phyloP scores from a whole-genome alignment of 2,113 vertebrate species.

The Sorex fumeus region DNA sequence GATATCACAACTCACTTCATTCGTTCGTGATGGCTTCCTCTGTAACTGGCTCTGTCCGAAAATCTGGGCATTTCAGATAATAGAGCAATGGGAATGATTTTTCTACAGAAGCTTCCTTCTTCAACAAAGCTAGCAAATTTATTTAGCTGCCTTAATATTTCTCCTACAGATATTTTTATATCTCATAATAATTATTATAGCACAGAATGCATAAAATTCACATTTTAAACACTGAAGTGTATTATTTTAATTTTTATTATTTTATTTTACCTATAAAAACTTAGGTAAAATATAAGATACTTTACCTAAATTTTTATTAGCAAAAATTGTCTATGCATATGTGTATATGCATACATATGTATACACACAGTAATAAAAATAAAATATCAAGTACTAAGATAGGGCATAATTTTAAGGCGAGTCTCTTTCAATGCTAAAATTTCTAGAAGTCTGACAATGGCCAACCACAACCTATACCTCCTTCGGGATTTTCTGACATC shows the following conservation, averaged over 20 bases:
- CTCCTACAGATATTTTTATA: neutral
- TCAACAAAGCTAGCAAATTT: conserved; percentile 13
- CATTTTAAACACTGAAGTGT: neutral
- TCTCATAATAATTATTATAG: conserved; percentile 36
- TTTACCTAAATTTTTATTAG: too few relatives aligned
- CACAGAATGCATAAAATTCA: conserved; percentile 19
- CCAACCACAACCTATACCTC: too few relatives aligned
- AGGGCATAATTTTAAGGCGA: too few relatives aligned
- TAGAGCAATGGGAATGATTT: neutral
- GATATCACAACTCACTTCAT: neutral
- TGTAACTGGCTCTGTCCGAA: neutral
- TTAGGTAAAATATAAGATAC: too few relatives aligned
- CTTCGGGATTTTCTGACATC: too few relatives aligned
- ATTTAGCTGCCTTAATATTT: neutral
- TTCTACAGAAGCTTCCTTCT: neutral
- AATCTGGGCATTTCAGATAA: neutral
- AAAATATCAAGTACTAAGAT: too few relatives aligned
- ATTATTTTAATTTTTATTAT: too few relatives aligned
- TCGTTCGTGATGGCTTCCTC: neutral
- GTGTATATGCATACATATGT: too few relatives aligned
- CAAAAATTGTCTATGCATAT: too few relatives aligned
- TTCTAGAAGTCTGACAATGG: too few relatives aligned
- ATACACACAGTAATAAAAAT: too few relatives aligned
- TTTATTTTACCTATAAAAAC: neutral
- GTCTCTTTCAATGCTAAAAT: too few relatives aligned